phyloP scores from a whole-genome alignment of 2,797 vertebrate species.

The Gephyroberyx darwinii region DNA sequence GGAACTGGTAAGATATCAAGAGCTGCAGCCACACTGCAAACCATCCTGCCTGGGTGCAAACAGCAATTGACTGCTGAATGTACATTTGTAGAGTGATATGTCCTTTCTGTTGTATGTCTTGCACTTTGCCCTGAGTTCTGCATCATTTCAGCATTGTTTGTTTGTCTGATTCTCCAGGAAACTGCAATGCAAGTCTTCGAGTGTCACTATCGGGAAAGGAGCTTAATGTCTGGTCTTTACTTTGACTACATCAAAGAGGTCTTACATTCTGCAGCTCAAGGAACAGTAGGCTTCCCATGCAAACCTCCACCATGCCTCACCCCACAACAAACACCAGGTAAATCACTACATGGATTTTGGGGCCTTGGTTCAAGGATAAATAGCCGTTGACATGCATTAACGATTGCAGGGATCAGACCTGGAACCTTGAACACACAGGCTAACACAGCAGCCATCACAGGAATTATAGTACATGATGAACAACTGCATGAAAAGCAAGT shows the following conservation, averaged over 20 bases:
- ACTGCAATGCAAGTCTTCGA: conserved; percentile 80
- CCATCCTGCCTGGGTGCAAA: no score
- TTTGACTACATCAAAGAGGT: conserved; percentile 82
- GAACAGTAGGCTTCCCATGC: conserved; percentile 73
- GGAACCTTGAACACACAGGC: conserved; percentile 6
- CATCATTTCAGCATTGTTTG: conserved; percentile 32
- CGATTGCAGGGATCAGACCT: conserved; percentile 1
- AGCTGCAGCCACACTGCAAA: no score
- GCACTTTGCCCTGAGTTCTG: background rate
- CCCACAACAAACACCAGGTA: conserved; percentile 73
- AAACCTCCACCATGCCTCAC: conserved; percentile 78
- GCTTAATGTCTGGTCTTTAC: conserved; percentile 75
- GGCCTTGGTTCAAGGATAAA: no score
- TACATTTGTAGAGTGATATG: no score
- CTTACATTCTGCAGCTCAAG: conserved; percentile 69
- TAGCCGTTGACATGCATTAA: background rate
- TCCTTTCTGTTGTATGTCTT: no score
- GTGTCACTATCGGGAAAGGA: conserved; percentile 80
- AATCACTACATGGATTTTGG: background rate
- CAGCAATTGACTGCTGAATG: no score
- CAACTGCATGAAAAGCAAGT: conserved; percentile 6
- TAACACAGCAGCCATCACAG: conserved; percentile 2
- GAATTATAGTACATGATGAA: background rate
- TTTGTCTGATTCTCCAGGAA: conserved; percentile 74
- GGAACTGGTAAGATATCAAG: conserved; percentile 72